Percentiles rank a stretch among this genome's conserved stretches.
Conservation (phyloP, 1,140 invertebrate species). For the Orius insidiosus region DNA sequence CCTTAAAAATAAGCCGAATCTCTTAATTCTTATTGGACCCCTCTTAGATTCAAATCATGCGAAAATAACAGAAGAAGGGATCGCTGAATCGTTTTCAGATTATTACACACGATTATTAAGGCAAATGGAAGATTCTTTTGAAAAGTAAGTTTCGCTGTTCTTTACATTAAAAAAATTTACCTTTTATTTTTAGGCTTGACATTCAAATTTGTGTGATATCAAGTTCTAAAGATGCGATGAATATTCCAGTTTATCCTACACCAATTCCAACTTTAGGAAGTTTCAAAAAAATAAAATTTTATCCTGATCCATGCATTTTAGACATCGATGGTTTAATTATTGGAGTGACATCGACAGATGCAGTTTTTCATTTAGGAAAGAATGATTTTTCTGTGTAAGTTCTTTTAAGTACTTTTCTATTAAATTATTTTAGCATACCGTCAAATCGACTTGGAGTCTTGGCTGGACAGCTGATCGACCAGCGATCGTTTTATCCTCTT, state of each 20-base stretch:
- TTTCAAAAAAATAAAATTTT: constrained; percentile 38
- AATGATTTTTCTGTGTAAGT: constrained; percentile 61
- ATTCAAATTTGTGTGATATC: constrained; percentile 53
- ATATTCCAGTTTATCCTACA: constrained; percentile 64
- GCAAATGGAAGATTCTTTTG: constrained; percentile 36
- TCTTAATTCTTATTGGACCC: constrained; percentile 66
- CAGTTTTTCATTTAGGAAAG: constrained; percentile 50
- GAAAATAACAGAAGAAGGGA: constrained; percentile 34
- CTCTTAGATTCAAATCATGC: constrained; percentile 57
- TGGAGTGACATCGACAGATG: constrained; percentile 63
- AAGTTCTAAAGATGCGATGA: constrained; percentile 56
- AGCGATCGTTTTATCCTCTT: constrained; percentile 66
- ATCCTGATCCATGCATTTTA: constrained; percentile 66
- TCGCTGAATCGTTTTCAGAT: constrained; percentile 44
- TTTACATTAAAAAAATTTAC: constrained; percentile 7
- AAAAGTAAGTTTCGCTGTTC: constrained; percentile 26
- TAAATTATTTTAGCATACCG: too few species aligned
- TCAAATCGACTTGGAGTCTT: constrained; percentile 45
- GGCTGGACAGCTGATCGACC: constrained; percentile 53
- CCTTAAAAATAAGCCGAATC: constrained; percentile 49
- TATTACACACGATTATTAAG: constrained; percentile 50
- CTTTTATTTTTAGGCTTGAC: constrained; percentile 38
- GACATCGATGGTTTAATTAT: constrained; percentile 57
- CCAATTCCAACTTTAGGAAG: constrained; percentile 38
- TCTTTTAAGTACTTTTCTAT: constrained; percentile 5